A percentile compares a stretch with the other conserved stretches of the same genome.
Evolutionary conservation across 2,888 invertebrate species (phyloP).

Genomic region (Tanypteryx hageni): DNA sequence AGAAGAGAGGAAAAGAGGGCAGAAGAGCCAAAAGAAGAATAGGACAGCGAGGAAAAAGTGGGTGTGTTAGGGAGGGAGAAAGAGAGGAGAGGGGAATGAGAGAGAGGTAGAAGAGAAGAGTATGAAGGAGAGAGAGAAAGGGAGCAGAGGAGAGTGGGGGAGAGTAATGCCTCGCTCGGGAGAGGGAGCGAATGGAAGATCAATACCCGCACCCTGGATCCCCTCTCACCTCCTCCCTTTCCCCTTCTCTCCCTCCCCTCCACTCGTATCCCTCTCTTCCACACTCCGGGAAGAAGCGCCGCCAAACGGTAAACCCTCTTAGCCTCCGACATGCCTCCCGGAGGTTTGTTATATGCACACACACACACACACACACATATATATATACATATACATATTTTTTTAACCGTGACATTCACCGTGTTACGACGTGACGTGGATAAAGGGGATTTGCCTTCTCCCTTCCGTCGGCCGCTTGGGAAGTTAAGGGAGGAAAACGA

Average conservation of each 20-base stretch:
- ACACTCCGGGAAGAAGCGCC: slow-evolving; percentile 8
- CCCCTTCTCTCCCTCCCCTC: not conserved
- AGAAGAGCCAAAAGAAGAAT: not conserved
- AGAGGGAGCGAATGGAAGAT: not conserved
- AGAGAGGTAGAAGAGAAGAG: not conserved
- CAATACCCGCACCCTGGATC: slow-evolving; percentile 29
- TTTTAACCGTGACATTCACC: too few relatives aligned
- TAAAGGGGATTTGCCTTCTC: not conserved
- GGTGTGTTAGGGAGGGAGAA: not conserved
- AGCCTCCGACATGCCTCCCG: not conserved
- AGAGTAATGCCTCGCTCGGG: not conserved
- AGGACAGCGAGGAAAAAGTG: not conserved
- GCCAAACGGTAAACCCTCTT: not conserved
- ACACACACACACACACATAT: not conserved
- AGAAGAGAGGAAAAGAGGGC: not conserved
- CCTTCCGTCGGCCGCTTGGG: too few relatives aligned
- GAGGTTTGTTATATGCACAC: not conserved
- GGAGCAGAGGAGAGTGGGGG: not conserved
- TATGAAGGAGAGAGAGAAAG: not conserved
- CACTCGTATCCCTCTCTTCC: not conserved
- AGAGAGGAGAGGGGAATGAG: not conserved
- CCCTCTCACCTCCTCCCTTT: not conserved
- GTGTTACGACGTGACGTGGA: not conserved
- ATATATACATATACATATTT: not conserved
- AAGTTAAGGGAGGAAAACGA: not conserved